These are phyloP conservation scores for Cecidostiba fungosa DNA, from an alignment of 2,888 invertebrate genomes.

Conservation along the genomic window DNA sequence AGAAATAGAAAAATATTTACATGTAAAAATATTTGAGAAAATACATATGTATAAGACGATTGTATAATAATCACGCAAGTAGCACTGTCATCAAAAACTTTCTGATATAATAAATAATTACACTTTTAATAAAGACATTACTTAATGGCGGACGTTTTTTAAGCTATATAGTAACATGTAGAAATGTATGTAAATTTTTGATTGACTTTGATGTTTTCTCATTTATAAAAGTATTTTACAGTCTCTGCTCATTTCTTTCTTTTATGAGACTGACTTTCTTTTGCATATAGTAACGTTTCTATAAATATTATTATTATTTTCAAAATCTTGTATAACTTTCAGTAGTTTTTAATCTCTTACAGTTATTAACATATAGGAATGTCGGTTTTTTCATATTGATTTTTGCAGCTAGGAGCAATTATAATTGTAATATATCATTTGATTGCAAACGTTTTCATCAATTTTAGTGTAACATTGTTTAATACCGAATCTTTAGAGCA, in stretches of 20 bases:
- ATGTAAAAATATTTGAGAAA: slow-evolving; percentile 38
- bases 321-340: slow-evolving; percentile 7
- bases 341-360: slow-evolving; percentile 11
- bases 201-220: slow-evolving; percentile 37
- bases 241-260: neutral
- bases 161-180: slow-evolving; percentile 24
- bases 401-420: neutral
- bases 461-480: neutral
- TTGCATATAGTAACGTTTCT: neutral
- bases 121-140: slow-evolving; percentile 7
- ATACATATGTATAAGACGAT: slow-evolving; percentile 28
- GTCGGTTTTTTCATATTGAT: slow-evolving; percentile 21
- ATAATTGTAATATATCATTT: neutral
- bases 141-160: slow-evolving; percentile 25
- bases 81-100: slow-evolving; percentile 19
- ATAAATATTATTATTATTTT: neutral
- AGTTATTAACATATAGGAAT: slow-evolving; percentile 37
- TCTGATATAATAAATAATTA: slow-evolving; percentile 9
- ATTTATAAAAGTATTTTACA: slow-evolving; percentile 20
- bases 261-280: neutral
- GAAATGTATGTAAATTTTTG: slow-evolving; percentile 22
- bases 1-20: slow-evolving; percentile 52
- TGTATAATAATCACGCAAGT: slow-evolving; percentile 17
- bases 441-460: neutral
- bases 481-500: neutral